Conservation (phyloP, 2,113 vertebrate species). For the Notarius lentiginosus region DNA sequence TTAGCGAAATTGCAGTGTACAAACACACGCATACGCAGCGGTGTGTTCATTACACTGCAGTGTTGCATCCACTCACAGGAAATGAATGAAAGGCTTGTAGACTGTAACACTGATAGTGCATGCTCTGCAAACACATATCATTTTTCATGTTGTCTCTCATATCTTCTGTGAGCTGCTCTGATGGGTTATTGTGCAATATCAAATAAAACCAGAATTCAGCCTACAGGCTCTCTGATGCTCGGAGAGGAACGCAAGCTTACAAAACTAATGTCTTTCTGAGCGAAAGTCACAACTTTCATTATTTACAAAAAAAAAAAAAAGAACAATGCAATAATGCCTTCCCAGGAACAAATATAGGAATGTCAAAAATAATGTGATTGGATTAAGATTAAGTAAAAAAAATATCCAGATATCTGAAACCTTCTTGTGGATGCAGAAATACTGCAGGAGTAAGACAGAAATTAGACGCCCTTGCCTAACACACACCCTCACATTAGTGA, state of each 20-base stretch:
- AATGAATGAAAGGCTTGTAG: conserved; percentile 8
- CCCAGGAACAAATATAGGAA: conserved; percentile 3
- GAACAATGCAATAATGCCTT: conserved; percentile 34
- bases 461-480: not conserved
- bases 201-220: conserved; percentile 39
- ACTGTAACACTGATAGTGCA: not conserved
- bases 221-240: conserved; percentile 13
- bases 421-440: not conserved
- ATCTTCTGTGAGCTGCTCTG: not conserved
- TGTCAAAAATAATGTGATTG: conserved; percentile 1
- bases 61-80: not conserved
- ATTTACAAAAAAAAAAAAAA: not conserved
- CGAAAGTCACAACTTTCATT: conserved; percentile 39
- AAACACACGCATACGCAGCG: not conserved
- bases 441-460: not conserved
- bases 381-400: not conserved
- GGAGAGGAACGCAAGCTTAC: not conserved
- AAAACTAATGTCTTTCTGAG: conserved; percentile 39
- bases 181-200: conserved; percentile 27
- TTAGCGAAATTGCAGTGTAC: not conserved
- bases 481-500: conserved; percentile 80
- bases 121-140: conserved; percentile 1
- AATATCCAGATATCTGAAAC: not conserved
- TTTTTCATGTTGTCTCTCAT: conserved; percentile 10
- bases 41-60: not conserved